Evolutionary conservation across 2,113 vertebrate species (phyloP).

Genomic region (Misgurnus mizolepis): DNA sequence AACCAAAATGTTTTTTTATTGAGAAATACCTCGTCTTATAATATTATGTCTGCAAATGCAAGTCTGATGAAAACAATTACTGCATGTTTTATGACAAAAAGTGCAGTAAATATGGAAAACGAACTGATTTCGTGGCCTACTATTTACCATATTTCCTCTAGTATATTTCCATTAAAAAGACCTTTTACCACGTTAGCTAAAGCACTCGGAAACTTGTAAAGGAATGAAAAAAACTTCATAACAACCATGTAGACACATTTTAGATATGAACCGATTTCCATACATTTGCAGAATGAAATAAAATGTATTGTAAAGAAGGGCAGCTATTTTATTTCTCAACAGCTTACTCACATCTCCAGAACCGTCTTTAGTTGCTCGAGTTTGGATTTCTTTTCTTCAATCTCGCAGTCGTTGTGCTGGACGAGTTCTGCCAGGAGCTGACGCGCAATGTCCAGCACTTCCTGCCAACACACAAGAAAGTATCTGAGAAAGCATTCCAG

Average conservation of each 20-base stretch:
- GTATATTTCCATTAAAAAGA: not conserved
- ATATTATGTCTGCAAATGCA: not conserved
- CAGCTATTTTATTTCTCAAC: not conserved
- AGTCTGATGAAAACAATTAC: too few species aligned
- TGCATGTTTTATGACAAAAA: too few species aligned
- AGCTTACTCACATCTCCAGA: constrained; percentile 90
- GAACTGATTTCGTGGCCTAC: too few species aligned
- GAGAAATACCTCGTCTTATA: not conserved
- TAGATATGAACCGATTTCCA: constrained; percentile 4
- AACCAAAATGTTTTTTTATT: not conserved
- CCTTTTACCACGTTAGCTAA: not conserved
- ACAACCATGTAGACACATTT: not conserved
- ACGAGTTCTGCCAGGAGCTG: constrained; percentile 87
- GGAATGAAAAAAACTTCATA: too few species aligned
- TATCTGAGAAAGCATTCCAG: too few species aligned
- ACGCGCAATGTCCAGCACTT: constrained; percentile 94
- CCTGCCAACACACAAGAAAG: constrained; percentile 70
- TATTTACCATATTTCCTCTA: too few species aligned
- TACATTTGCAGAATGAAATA: not conserved
- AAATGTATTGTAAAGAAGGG: not conserved
- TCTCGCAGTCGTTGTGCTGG: constrained; percentile 85
- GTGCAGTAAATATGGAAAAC: too few species aligned
- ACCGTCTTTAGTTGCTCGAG: constrained; percentile 95
- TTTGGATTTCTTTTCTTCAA: constrained; percentile 94
- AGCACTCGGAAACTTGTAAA: too few species aligned